Percentiles rank a stretch among this genome's conserved stretches.
Evolutionary conservation across 1,140 invertebrate genomes (phyloP).

Genomic region (Paramacrobiotus metropolitanus): DNA sequence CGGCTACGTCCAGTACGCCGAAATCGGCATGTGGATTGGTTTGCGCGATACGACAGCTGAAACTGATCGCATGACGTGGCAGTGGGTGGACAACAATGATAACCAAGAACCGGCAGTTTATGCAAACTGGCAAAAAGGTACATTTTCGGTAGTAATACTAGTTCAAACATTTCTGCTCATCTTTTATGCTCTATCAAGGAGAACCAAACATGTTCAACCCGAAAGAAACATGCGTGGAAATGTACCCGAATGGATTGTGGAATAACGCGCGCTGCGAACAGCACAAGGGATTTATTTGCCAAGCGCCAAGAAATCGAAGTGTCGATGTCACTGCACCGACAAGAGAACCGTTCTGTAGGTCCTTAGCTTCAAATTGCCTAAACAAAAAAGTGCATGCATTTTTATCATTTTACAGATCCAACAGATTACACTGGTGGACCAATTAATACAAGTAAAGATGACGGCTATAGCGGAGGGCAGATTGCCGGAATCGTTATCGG

Average conservation of each 20-base stretch:
- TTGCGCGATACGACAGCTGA: not conserved
- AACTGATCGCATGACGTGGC: not conserved
- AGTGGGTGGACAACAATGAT: not conserved
- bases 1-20: not conserved
- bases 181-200: too few species aligned
- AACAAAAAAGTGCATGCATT: too few species aligned
- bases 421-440: not conserved
- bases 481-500: not conserved
- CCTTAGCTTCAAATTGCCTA: too few species aligned
- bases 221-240: not conserved
- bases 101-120: not conserved
- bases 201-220: not conserved
- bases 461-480: not conserved
- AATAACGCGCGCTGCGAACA: not conserved
- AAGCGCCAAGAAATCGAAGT: too few species aligned
- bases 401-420: too few species aligned
- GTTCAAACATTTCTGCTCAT: too few species aligned
- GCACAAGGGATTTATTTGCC: not conserved
- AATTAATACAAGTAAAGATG: not conserved
- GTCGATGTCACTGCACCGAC: too few species aligned
- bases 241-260: conserved; percentile 1
- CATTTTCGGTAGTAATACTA: too few species aligned
- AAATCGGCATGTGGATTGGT: not conserved
- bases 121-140: not conserved
- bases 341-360: too few species aligned